Evolutionary conservation across 2,113 vertebrate species (phyloP).

Genomic region (Sminthopsis crassicaudata): DNA sequence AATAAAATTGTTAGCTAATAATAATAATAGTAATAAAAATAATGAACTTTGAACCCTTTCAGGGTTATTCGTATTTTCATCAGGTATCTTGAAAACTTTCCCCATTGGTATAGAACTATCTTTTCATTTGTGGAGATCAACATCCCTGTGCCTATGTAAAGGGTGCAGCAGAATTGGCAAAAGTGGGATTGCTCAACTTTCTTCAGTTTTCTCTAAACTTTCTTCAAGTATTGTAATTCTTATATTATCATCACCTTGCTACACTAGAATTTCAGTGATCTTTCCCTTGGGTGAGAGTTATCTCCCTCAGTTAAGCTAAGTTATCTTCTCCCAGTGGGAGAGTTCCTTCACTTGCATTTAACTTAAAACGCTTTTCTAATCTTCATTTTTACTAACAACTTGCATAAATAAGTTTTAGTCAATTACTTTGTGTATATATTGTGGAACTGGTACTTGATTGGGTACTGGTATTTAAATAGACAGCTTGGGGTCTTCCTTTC

Average conservation of each 20-base stretch:
- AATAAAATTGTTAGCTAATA: too few species aligned
- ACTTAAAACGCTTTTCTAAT: too few species aligned
- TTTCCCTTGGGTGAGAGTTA: background rate
- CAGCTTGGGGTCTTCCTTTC: background rate
- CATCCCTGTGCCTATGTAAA: constrained; percentile 64
- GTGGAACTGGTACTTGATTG: background rate
- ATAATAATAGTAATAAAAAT: too few species aligned
- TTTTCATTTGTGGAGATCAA: constrained; percentile 80
- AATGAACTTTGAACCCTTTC: too few species aligned
- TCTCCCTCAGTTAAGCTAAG: background rate
- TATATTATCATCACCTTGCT: background rate
- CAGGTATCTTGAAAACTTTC: too few species aligned
- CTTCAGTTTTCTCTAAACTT: background rate
- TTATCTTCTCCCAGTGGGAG: background rate
- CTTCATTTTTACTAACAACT: background rate
- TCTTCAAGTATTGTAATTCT: background rate
- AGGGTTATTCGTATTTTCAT: too few species aligned
- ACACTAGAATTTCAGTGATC: background rate
- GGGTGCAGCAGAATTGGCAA: background rate
- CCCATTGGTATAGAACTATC: too few species aligned
- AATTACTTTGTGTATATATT: background rate
- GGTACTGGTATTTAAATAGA: too few species aligned
- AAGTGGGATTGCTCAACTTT: background rate
- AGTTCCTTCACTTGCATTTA: background rate
- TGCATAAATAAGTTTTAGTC: background rate